A percentile compares a stretch with the other conserved stretches of the same genome.
Evolutionary conservation across 2,797 vertebrate species (phyloP).

Genomic region (Hippocampus kuda): DNA sequence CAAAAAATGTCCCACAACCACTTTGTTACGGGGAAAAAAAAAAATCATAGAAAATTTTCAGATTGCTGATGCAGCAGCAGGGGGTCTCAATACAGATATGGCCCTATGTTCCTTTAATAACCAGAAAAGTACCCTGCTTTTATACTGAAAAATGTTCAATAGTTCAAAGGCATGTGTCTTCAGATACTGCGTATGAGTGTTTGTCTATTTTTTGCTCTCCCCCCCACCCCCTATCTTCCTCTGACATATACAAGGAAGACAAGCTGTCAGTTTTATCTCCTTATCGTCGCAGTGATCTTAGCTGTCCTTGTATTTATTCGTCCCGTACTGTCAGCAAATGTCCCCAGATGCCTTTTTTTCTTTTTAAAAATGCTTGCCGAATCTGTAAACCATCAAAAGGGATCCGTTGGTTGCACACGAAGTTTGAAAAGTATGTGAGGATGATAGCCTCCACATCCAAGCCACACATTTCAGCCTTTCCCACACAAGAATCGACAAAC

Average conservation of each 20-base stretch:
- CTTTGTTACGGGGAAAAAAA: slow-evolving; percentile 21
- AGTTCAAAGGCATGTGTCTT: slow-evolving; percentile 62
- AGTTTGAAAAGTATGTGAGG: slow-evolving; percentile 23
- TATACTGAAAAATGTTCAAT: slow-evolving; percentile 58
- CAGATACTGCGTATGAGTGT: slow-evolving; percentile 19
- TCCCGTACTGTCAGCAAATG: slow-evolving; percentile 33
- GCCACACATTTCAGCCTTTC: slow-evolving; percentile 14
- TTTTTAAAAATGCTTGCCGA: slow-evolving; percentile 22
- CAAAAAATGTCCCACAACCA: slow-evolving; percentile 20
- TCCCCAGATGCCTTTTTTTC: slow-evolving; percentile 9
- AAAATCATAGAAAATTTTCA: slow-evolving; percentile 49
- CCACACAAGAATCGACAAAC: slow-evolving; percentile 23
- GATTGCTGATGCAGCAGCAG: slow-evolving; percentile 37
- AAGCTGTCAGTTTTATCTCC: slow-evolving; percentile 28
- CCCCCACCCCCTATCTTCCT: slow-evolving; percentile 7
- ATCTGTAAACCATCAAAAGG: slow-evolving; percentile 19
- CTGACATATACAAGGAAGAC: slow-evolving; percentile 32
- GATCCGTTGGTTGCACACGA: slow-evolving; percentile 17
- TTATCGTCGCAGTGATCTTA: slow-evolving; percentile 6
- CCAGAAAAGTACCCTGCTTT: slow-evolving; percentile 73
- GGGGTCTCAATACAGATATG: slow-evolving; percentile 56
- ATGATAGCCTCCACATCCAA: slow-evolving; percentile 2
- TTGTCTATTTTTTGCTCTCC: slow-evolving; percentile 21
- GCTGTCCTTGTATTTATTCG: slow-evolving; percentile 3
- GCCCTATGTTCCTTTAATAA: slow-evolving; percentile 71